phyloP scores from a whole-genome alignment of 2,113 vertebrate genomes.

The Elephas maximus region DNA sequence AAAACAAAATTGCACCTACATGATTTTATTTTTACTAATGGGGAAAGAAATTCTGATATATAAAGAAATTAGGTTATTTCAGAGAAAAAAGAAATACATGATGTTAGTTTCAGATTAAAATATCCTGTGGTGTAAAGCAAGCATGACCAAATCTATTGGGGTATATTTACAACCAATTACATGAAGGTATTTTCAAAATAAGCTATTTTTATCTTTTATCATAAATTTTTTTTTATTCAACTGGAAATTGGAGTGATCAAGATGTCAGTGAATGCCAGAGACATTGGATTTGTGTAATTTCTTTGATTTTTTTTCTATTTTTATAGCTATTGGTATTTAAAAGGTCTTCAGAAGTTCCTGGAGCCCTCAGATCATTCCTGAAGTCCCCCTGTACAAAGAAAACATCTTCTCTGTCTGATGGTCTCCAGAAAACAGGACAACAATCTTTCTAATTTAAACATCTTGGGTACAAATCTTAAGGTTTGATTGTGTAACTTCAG shows the following conservation, averaged over 20 bases:
- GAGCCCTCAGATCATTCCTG: neutral
- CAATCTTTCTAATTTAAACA: neutral
- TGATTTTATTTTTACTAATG: constrained; percentile 89
- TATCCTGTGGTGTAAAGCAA: constrained; percentile 73
- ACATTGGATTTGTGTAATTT: neutral
- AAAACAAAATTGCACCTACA: constrained; percentile 87
- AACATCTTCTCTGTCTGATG: neutral
- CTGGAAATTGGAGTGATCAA: constrained; percentile 41
- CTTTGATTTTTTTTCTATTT: neutral
- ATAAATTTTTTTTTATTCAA: constrained; percentile 64
- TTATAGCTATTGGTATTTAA: neutral
- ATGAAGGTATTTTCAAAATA: constrained; percentile 71
- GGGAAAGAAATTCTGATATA: constrained; percentile 74
- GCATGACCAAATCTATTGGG: constrained; percentile 70
- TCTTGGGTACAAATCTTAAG: neutral
- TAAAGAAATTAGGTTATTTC: constrained; percentile 81
- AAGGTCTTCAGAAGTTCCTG: neutral
- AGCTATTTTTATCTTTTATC: constrained; percentile 69
- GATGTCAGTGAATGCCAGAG: constrained; percentile 22
- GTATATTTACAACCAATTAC: constrained; percentile 63
- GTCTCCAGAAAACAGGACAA: neutral
- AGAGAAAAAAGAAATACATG: constrained; percentile 66
- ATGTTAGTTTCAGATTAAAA: constrained; percentile 76
- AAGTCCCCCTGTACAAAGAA: neutral
- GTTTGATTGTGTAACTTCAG: constrained; percentile 4